A percentile compares a stretch with the other conserved stretches of the same genome.
Conservation (phyloP, 2,888 invertebrate genomes). For the Ochlodes sylvanus region DNA sequence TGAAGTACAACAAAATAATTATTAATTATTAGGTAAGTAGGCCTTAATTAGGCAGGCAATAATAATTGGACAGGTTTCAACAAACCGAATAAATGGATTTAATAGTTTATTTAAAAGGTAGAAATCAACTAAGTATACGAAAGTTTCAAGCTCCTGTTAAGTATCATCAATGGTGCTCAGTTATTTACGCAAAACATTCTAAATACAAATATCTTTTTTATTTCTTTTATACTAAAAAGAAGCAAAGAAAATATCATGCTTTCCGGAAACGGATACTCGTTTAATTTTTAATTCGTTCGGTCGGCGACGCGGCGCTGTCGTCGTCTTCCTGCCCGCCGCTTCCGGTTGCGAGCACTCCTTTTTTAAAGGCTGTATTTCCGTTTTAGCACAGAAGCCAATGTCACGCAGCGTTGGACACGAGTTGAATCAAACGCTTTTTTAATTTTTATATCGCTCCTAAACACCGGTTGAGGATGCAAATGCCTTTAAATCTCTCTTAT, state of each 20-base stretch:
- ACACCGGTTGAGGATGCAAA: conserved; percentile 7
- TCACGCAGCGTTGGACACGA: conserved; percentile 58
- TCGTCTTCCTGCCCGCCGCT: conserved; percentile 79
- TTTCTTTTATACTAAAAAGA: conserved; percentile 50
- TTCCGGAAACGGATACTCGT: conserved; percentile 80
- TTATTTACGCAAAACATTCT: not conserved
- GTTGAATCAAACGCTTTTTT: conserved; percentile 47
- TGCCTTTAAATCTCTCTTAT: not conserved
- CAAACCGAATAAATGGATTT: too few species aligned
- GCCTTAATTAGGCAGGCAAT: too few species aligned
- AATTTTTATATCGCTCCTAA: conserved; percentile 23
- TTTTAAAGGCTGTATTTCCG: conserved; percentile 81
- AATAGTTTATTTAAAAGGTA: too few species aligned
- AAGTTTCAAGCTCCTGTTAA: too few species aligned
- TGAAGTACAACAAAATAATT: too few species aligned
- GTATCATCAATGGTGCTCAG: too few species aligned
- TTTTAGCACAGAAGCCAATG: conserved; percentile 64
- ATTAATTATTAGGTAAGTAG: too few species aligned
- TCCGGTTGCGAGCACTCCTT: conserved; percentile 74
- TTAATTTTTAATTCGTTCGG: conserved; percentile 81
- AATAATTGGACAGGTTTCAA: too few species aligned
- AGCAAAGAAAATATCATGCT: conserved; percentile 62
- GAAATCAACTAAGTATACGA: too few species aligned
- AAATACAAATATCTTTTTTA: not conserved
- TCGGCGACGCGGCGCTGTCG: conserved; percentile 76